Evolutionary conservation across 2,888 invertebrate genomes (phyloP).

Genomic region (Eristalinus sepulchralis): DNA sequence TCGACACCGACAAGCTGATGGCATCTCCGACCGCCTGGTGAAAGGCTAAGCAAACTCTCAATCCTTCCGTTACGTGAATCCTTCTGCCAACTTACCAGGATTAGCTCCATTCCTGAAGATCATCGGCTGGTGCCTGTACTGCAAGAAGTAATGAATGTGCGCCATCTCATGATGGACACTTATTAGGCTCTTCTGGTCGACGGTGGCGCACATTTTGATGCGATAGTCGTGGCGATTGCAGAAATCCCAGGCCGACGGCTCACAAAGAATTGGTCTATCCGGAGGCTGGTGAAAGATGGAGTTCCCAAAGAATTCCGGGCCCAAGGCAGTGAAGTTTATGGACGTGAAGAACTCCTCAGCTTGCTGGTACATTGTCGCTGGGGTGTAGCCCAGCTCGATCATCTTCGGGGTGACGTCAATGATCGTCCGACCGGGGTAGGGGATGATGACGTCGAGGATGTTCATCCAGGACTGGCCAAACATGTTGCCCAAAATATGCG

Average conservation of each 20-base stretch:
- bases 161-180: slow-evolving; percentile 96
- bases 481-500: slow-evolving; percentile 94
- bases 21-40: slow-evolving; percentile 97
- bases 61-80: neutral
- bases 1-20: slow-evolving; percentile 91
- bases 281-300: slow-evolving; percentile 91
- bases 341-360: slow-evolving; percentile 96
- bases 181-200: slow-evolving; percentile 92
- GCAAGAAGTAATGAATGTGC: slow-evolving; percentile 93
- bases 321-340: slow-evolving; percentile 92
- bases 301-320: slow-evolving; percentile 93
- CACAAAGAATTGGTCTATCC: slow-evolving; percentile 90
- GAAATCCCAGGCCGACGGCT: slow-evolving; percentile 97
- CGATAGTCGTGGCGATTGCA: slow-evolving; percentile 93
- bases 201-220: slow-evolving; percentile 93
- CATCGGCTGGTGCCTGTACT: slow-evolving; percentile 91
- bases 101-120: slow-evolving; percentile 95
- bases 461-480: slow-evolving; percentile 94
- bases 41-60: slow-evolving; percentile 85
- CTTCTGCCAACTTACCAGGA: slow-evolving; percentile 84
- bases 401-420: slow-evolving; percentile 93
- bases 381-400: slow-evolving; percentile 92
- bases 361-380: slow-evolving; percentile 90
- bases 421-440: slow-evolving; percentile 91
- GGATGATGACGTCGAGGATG: slow-evolving; percentile 89